These are phyloP conservation scores for Caenorhabditis sulstoni DNA, from an alignment of 2,888 invertebrate species.

Conservation along the genomic window DNA sequence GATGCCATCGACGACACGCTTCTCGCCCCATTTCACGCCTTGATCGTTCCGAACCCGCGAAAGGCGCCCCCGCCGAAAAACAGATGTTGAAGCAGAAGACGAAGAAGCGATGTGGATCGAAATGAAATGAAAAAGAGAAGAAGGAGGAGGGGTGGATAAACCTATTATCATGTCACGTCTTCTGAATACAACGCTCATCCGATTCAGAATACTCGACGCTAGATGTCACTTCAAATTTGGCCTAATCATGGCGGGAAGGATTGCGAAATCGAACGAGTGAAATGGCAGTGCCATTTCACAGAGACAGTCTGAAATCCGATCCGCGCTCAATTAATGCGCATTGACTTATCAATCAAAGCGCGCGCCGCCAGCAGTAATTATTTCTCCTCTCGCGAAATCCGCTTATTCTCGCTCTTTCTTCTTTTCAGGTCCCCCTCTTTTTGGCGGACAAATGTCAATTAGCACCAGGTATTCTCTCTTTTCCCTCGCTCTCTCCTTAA, in stretches of 20 bases:
- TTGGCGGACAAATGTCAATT: constrained; percentile 35
- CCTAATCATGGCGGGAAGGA: constrained; percentile 7
- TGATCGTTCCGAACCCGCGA: not conserved
- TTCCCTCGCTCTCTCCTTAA: constrained; percentile 9
- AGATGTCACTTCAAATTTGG: constrained; percentile 35
- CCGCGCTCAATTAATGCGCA: constrained; percentile 21
- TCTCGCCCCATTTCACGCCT: constrained; percentile 48
- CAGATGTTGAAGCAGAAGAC: not conserved
- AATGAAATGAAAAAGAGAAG: constrained; percentile 11
- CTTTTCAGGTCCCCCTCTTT: constrained; percentile 15
- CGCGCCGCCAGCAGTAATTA: constrained; percentile 28
- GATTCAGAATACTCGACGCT: too few species aligned
- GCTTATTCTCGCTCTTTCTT: constrained; percentile 24
- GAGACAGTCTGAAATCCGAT: constrained; percentile 25
- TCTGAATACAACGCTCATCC: constrained; percentile 24
- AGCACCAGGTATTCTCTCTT: not conserved
- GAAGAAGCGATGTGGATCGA: too few species aligned
- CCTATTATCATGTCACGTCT: constrained; percentile 46
- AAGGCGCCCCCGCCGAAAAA: not conserved
- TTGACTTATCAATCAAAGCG: constrained; percentile 41
- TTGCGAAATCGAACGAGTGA: too few species aligned
- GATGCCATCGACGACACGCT: constrained; percentile 20
- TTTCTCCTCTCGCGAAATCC: constrained; percentile 14
- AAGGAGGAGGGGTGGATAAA: constrained; percentile 15
- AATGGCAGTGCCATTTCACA: too few species aligned